Evolutionary conservation across 2,888 invertebrate genomes (phyloP), one percentile per base, ranked within the genome.

Genomic region (Timema podura): DNA sequence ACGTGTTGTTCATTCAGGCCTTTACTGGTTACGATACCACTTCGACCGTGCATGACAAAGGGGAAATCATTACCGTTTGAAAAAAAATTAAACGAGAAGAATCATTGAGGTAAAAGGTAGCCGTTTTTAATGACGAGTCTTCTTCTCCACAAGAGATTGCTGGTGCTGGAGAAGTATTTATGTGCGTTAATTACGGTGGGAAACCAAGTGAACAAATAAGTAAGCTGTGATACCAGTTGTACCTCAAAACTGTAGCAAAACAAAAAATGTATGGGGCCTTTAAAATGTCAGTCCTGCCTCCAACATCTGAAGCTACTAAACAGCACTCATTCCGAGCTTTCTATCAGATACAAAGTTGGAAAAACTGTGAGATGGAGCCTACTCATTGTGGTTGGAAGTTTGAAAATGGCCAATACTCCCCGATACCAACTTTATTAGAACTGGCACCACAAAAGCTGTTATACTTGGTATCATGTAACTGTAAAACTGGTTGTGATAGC

Each of bases 261-360:
- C 57, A 57, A 57, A 57, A n/a, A 13, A 0, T 57, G 7, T 13
- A n/a, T n/a, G 15, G 15, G 0, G 9, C 57, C 15, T 57, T 57
- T n/a, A 57, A 13, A 57, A 57, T 57, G 57, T 57, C n/a, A 57
- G 57, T 57, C 57, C 13, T 57, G 1, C 57, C 57, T 57, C 57
- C 9, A 57, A 57, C n/a, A 57, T 57, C 57, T 57, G 15, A 57
- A 57, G 13, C 57, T n/a, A 57, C 57, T 57, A 57, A 7, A n/a
- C 57, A 57, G 57, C n/a, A 57, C 9, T 57, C 57, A 13, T 57
- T 57, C 30, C 15, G 57, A 16, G n/a, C 13, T 57, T 57, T 57
- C 57, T 30, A 57, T n/a, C 57, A 57, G 57, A n/a, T 57, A n/a
- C 57, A 57, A 57, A n/a, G n/a, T 5, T 57, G 57, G 57, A 57